phyloP scores from a whole-genome alignment of 2,113 vertebrate genomes.

The Marmota flaviventris region DNA sequence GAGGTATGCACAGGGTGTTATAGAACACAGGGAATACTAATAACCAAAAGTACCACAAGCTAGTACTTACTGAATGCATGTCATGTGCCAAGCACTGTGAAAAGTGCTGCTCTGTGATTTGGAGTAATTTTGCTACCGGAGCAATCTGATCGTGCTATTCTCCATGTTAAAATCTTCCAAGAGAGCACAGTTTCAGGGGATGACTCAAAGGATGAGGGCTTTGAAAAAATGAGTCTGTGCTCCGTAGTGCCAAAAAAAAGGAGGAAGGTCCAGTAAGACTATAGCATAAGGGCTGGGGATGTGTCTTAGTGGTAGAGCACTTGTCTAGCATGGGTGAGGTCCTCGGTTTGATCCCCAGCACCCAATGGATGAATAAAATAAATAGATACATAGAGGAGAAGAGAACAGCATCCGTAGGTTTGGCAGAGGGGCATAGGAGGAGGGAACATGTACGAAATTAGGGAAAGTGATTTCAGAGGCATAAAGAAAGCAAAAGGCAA shows the following conservation, averaged over 20 bases:
- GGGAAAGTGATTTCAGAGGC: not conserved
- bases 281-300: not conserved
- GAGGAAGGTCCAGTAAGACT: not conserved
- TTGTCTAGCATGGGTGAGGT: not conserved
- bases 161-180: not conserved
- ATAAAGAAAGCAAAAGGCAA: not conserved
- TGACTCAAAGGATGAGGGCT: not conserved
- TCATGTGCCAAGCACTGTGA: not conserved
- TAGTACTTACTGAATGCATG: accelerated
- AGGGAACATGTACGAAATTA: not conserved
- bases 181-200: not conserved
- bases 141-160: not conserved
- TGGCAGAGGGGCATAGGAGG: no score
- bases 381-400: not conserved
- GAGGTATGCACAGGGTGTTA: not conserved
- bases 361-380: no score
- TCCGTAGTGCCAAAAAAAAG: not conserved
- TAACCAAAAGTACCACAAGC: not conserved
- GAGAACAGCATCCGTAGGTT: not conserved
- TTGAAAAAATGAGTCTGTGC: not conserved
- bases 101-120: not conserved
- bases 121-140: not conserved
- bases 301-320: not conserved
- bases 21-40: not conserved
- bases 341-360: no score